A percentile compares a stretch with the other conserved stretches of the same genome.
These are phyloP conservation scores for Rostrhamus sociabilis DNA, from an alignment of 2,797 vertebrate genomes.

Conservation along the genomic window DNA sequence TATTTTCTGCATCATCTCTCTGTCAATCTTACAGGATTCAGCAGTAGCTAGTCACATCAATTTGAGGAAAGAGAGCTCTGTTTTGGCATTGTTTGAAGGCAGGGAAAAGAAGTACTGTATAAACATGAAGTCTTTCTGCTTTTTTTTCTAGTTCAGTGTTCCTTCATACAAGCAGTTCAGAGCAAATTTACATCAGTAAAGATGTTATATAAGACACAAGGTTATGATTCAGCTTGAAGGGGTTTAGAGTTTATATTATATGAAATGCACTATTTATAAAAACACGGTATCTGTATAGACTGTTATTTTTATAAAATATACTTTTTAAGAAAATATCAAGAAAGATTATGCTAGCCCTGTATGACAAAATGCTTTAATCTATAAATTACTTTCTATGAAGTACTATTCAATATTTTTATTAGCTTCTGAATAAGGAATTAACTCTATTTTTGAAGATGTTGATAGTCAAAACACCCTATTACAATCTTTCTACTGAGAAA, in stretches of 20 bases:
- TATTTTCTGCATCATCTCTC: not conserved
- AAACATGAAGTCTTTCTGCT: not conserved
- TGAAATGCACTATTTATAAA: not conserved
- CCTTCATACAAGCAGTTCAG: not conserved
- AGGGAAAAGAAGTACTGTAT: not conserved
- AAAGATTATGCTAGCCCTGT: not conserved
- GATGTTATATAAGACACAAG: not conserved
- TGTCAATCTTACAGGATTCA: not conserved
- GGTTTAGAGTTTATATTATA: not conserved
- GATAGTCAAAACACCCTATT: slow-evolving; percentile 33
- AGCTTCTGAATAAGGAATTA: not conserved
- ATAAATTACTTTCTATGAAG: slow-evolving; percentile 27
- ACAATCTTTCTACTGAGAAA: slow-evolving; percentile 32
- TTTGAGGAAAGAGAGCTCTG: not conserved
- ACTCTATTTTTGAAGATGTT: slow-evolving; percentile 32
- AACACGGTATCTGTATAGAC: not conserved
- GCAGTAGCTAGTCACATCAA: not conserved
- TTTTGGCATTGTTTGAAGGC: not conserved
- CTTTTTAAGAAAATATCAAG: slow-evolving; percentile 41
- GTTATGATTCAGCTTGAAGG: not conserved
- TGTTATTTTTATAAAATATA: not conserved
- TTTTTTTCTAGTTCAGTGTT: not conserved
- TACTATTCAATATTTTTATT: slow-evolving; percentile 26
- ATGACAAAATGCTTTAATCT: slow-evolving; percentile 20
- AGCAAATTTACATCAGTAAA: not conserved